Conservation (phyloP, 1,140 invertebrate species). For the Dendrolimus kikuchii region DNA sequence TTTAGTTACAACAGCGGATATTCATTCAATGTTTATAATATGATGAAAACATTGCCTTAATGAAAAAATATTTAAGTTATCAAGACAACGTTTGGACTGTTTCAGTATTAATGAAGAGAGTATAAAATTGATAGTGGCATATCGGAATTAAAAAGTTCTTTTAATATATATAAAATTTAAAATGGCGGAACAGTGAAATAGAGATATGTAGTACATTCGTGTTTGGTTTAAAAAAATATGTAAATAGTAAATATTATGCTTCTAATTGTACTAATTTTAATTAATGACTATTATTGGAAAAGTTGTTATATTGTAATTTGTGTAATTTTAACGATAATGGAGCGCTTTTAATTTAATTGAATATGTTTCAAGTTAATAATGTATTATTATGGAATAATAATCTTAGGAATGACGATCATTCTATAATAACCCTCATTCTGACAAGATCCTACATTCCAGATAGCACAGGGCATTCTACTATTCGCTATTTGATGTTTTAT, state of each 20-base stretch:
- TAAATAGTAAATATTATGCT: slow-evolving; percentile 1
- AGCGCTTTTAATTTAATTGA: too few relatives aligned
- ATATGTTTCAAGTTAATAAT: too few relatives aligned
- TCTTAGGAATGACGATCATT: too few relatives aligned
- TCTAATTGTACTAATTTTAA: not conserved
- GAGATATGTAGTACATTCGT: too few relatives aligned
- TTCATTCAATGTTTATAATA: not conserved
- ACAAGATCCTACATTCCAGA: too few relatives aligned
- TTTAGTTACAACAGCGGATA: slow-evolving; percentile 1
- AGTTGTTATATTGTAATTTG: too few relatives aligned
- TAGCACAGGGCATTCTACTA: too few relatives aligned
- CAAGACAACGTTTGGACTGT: slow-evolving; percentile 27
- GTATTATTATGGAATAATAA: too few relatives aligned
- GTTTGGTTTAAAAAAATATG: not conserved
- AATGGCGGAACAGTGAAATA: not conserved
- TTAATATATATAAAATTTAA: slow-evolving; percentile 2
- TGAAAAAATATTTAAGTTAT: slow-evolving; percentile 16
- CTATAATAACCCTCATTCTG: too few relatives aligned
- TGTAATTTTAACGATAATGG: too few relatives aligned
- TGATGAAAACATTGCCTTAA: slow-evolving; percentile 25
- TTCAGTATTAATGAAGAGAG: slow-evolving; percentile 32
- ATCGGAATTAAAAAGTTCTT: slow-evolving; percentile 18
- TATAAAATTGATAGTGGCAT: slow-evolving; percentile 28
- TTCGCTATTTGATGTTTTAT: too few relatives aligned
- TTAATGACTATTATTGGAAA: too few relatives aligned